phyloP scores from a whole-genome alignment of 2,797 vertebrate genomes.

The Ctenopoma kingsleyae region DNA sequence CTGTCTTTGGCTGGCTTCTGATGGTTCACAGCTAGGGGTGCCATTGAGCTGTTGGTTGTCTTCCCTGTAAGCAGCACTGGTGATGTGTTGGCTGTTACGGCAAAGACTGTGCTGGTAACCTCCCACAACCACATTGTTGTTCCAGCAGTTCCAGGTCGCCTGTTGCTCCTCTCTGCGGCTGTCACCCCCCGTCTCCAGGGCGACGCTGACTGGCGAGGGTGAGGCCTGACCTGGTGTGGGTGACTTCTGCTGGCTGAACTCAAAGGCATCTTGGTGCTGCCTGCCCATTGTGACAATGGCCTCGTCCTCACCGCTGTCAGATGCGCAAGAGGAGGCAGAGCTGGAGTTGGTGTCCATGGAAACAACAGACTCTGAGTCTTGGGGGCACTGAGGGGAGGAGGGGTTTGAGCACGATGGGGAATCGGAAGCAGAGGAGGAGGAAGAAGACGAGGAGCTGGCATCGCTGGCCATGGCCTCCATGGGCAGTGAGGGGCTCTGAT shows the following conservation, averaged over 20 bases:
- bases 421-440: conserved; percentile 65
- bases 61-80: conserved; percentile 83
- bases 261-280: conserved; percentile 87
- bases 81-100: conserved; percentile 66
- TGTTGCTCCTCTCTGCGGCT: conserved; percentile 72
- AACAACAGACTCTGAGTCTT: conserved; percentile 76
- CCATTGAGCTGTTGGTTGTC: conserved; percentile 80
- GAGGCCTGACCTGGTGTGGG: conserved; percentile 60
- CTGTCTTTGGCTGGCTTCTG: conserved; percentile 81
- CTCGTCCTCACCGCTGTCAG: conserved; percentile 95
- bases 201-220: conserved; percentile 17
- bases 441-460: conserved; percentile 68
- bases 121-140: conserved; percentile 63
- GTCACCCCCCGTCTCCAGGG: conserved; percentile 54
- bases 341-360: conserved; percentile 85
- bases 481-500: conserved; percentile 72
- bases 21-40: conserved; percentile 77
- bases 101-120: conserved; percentile 71
- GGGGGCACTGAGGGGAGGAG: conserved; percentile 77
- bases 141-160: conserved; percentile 78
- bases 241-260: conserved; percentile 85
- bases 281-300: conserved; percentile 81
- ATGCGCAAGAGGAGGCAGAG: conserved; percentile 78
- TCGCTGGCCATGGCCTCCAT: conserved; percentile 83
- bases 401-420: conserved; percentile 73